These are phyloP conservation scores for Syngnathus floridae DNA, from an alignment of 2,113 vertebrate genomes.

Conservation along the genomic window DNA sequence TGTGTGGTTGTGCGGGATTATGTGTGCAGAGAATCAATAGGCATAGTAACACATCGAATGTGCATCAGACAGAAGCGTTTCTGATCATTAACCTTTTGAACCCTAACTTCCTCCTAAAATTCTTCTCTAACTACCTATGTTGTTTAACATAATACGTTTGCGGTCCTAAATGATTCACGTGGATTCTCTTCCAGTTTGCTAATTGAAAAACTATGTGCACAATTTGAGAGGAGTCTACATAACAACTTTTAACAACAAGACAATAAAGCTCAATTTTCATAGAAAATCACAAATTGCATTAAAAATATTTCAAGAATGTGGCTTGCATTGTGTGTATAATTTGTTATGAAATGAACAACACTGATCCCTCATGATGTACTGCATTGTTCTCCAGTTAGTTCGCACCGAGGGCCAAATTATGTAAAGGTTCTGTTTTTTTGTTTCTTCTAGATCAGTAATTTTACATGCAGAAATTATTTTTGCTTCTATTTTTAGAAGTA, in stretches of 20 bases:
- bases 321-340: too few species aligned
- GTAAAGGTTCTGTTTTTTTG: not conserved
- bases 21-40: not conserved
- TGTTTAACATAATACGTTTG: constrained; percentile 5
- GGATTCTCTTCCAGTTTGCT: not conserved
- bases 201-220: not conserved
- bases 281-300: too few species aligned
- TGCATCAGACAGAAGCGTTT: constrained; percentile 29
- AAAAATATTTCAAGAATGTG: too few species aligned
- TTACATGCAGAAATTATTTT: not conserved
- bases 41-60: constrained; percentile 19
- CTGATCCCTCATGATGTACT: too few species aligned
- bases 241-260: too few species aligned
- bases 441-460: not conserved
- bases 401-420: not conserved
- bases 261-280: too few species aligned
- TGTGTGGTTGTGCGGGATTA: constrained; percentile 1
- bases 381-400: not conserved
- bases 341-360: too few species aligned
- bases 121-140: not conserved
- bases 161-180: not conserved
- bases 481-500: not conserved
- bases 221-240: too few species aligned
- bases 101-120: constrained; percentile 29
- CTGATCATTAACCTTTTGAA: constrained; percentile 37